Evolutionary conservation across 64 coral and sea anemone species (phyloP).

Genomic region (Montipora foliosa): DNA sequence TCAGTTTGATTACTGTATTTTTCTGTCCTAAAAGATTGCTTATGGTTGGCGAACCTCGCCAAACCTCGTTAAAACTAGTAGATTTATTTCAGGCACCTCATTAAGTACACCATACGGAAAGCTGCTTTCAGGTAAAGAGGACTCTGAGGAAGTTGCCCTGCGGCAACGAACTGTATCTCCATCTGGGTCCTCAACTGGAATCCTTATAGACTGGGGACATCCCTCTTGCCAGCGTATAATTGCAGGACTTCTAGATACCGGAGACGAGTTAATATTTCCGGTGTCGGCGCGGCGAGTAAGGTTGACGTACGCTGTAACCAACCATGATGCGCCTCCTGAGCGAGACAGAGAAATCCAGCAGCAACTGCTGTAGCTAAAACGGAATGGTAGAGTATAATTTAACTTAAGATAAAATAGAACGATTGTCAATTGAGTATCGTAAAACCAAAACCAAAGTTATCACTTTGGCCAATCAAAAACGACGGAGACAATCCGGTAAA

Average conservation of each 20-base stretch:
- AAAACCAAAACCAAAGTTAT: too few relatives aligned
- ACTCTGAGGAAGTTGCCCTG: constrained; percentile 33
- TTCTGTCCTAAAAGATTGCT: too few relatives aligned
- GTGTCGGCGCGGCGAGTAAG: constrained; percentile 54
- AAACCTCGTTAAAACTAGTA: too few relatives aligned
- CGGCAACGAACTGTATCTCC: constrained; percentile 72
- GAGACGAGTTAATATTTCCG: constrained; percentile 60
- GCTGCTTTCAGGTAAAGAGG: neutral
- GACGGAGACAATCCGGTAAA: too few relatives aligned
- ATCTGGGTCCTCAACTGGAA: constrained; percentile 74
- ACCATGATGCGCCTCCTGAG: neutral
- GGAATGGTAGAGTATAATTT: neutral
- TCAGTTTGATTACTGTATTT: too few relatives aligned
- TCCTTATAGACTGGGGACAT: constrained; percentile 26
- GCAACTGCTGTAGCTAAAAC: constrained; percentile 21
- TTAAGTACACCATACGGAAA: constrained; percentile 48
- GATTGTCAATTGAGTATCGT: too few relatives aligned
- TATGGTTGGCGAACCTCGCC: too few relatives aligned
- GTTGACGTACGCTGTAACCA: constrained; percentile 32
- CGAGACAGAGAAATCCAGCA: constrained; percentile 47
- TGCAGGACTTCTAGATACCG: constrained; percentile 51
- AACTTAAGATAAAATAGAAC: neutral
- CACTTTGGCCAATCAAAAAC: too few relatives aligned
- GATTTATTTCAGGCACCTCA: neutral
- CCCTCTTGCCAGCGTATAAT: constrained; percentile 36